Evolutionary conservation across 2,797 vertebrate species (phyloP), one percentile per base, ranked within the genome.

Genomic region (Propithecus perrieri): DNA sequence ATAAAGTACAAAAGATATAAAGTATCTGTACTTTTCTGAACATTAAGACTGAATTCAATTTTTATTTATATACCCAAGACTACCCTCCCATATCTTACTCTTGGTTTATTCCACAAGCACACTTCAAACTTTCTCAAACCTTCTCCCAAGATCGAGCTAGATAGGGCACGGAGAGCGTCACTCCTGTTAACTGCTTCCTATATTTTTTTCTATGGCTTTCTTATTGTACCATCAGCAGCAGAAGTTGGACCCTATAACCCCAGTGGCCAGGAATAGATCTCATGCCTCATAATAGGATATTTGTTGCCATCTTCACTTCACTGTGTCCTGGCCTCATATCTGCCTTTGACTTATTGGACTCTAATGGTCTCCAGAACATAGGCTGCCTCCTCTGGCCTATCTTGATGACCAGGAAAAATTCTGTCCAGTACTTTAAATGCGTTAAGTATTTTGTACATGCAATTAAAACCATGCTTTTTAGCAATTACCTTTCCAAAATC

Each of bases 401-500:
- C 78, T 63, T 85, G 46, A 20, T 50, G 28, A 80, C 20, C 7
- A 74, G 33, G 14, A 84, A 92, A 89, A 55, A 15, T 61, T 46
- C 41, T 74, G 4, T 17, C 17, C 48, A 67, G 15, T 17, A 69
- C 22, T 69, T 74, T 92, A 67, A 78, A 74, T 43, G 38, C 10
- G 63, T 35, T 17, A 84, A 67, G 7, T 57, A 93, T 69, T 88
- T 79, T 85, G 28, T 67, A 11, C 22, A 72, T 24, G 72, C 74
- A 67, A 67, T 83, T 18, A 69, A 3, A 85, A 72, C 4, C 74
- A 75, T 5, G 48, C 2, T 48, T 22, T 87, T 71, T 20, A 80
- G 14, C 30, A 84, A 18, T 0, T 87, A 14, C 13, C 41, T 50
- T 94, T 87, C 41, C 7, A 91, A 94, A 96, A 78, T n/a, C 33